Evolutionary conservation across 1,140 invertebrate species (phyloP), one percentile per base, ranked within the genome.

Genomic region (Meloidogyne hapla): DNA sequence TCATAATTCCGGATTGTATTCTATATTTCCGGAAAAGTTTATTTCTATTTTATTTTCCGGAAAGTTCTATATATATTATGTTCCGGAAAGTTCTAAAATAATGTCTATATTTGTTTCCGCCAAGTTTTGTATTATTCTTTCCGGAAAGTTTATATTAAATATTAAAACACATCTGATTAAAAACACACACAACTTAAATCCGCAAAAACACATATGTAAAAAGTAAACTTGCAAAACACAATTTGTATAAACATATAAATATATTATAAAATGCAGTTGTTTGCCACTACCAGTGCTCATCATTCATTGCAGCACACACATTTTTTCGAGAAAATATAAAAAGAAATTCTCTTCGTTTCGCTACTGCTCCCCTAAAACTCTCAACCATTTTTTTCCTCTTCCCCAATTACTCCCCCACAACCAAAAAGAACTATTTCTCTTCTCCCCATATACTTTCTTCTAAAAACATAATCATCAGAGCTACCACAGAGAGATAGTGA

Each of bases 281-380:
- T 56, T 21, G 48, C n/a, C 48, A n/a, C 48, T 56, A 56, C 48
- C 45, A n/a, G 48, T n/a, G 48, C 48, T 56, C 48, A 56, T 56
- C 48, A 56, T 56, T 56, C n/a, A 56, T 56, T 56, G 48, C 48
- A 56, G 48, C 48, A 56, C 48, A n/a, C 18, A 56, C 48, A 56
- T 56, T 56, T 56, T 56, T 56, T 56, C n/a, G 18, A n/a, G 48
- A 56, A 21, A 56, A 56, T 56, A 56, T 56, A 56, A n/a, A 56
- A 56, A n/a, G n/a, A 56, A n/a, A 56, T 56, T 56, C 48, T 56
- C 48, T 56, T 56, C n/a, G n/a, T 56, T 56, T 56, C 48, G 48
- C n/a, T 21, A 56, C n/a, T 56, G 48, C 48, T 56, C n/a, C 48
- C 5, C 5, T 56, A 45, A 45, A 45, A 45, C 18, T 56, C 48